Base-by-base conservation (phyloP, 1,140 invertebrate genomes). In the Euura saliciscinereae region DNA sequence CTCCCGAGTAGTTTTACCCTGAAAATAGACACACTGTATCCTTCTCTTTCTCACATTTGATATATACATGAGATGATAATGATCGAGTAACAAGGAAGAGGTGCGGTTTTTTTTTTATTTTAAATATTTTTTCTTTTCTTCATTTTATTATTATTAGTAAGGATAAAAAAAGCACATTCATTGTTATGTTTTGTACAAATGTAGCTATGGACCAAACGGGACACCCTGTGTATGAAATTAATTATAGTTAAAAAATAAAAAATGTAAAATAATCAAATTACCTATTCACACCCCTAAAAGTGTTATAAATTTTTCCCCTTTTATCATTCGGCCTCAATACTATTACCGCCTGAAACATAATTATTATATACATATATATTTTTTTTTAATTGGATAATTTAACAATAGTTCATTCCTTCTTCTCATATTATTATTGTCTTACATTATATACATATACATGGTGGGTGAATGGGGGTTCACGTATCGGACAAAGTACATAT, bases 341-440 rank as follows among this genome's bases (percentile, higher is more conserved):
- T 76, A 82, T 86, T 86, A 84, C 75, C 77, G 82, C 84, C 84
- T 86, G 84, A 84, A 86, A 87, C 82, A 87, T 28, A 28, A 1
- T 28, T 28, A 28, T 28, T 28, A 28, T 28, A 28, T 28, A 28
- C 28, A 28, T 28, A 28, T 81, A 86, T 84, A 82, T 83, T 72
- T 74, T 45, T 7, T 73, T 77, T 73, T 77, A 76, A 28, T 79
- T 81, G 75, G 74, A 76, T 66, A 68, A 69, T 69, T 43, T 71
- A 73, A 67, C 64, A 59, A n/a, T 59, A 8, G 3, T 6, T 59
- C 5, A 8, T 59, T 59, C 13, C 51, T 59, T 3, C 28, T 28
- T 28, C 28, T 28, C 28, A 28, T 28, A 28, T 28, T 28, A 28
- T 1, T 28, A 28, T 28, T 28, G 28, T 28, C 51, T 59, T 59